Percentiles rank a stretch among this genome's conserved stretches.
Evolutionary conservation across 2,888 invertebrate species (phyloP).

Genomic region (Dinocampus coccinellae): DNA sequence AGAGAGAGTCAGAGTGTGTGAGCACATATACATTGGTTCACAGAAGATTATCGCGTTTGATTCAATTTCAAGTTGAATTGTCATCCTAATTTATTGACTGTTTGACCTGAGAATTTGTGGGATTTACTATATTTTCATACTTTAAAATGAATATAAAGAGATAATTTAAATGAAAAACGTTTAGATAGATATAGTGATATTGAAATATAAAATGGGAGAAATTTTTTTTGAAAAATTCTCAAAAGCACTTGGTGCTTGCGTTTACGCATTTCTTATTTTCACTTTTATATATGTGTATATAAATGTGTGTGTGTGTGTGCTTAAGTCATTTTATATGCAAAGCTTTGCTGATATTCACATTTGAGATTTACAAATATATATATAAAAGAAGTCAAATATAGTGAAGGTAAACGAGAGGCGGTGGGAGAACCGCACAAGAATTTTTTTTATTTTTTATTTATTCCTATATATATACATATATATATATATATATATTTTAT

Average conservation of each 20-base stretch:
- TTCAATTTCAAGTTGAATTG: constrained; percentile 54
- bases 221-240: constrained; percentile 3
- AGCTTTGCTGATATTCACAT: constrained; percentile 19
- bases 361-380: constrained; percentile 20
- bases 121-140: background rate
- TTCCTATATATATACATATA: no score
- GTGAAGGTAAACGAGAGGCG: background rate
- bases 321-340: constrained; percentile 24
- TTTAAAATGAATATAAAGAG: background rate
- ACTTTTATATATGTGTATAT: no score
- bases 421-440: background rate
- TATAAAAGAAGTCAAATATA: background rate
- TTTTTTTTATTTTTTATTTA: no score
- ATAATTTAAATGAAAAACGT: background rate
- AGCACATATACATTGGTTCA: constrained; percentile 52
- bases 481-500: no score
- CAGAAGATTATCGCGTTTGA: constrained; percentile 60
- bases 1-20: constrained; percentile 35
- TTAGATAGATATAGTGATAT: background rate
- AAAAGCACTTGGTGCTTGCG: constrained; percentile 1
- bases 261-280: constrained; percentile 19
- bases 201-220: background rate
- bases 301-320: background rate
- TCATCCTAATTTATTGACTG: constrained; percentile 44
- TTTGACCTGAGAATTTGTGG: constrained; percentile 31